A percentile compares a stretch with the other conserved stretches of the same genome.
Conservation (phyloP, 2,888 invertebrate genomes). For the Dichetophora obliterata region DNA sequence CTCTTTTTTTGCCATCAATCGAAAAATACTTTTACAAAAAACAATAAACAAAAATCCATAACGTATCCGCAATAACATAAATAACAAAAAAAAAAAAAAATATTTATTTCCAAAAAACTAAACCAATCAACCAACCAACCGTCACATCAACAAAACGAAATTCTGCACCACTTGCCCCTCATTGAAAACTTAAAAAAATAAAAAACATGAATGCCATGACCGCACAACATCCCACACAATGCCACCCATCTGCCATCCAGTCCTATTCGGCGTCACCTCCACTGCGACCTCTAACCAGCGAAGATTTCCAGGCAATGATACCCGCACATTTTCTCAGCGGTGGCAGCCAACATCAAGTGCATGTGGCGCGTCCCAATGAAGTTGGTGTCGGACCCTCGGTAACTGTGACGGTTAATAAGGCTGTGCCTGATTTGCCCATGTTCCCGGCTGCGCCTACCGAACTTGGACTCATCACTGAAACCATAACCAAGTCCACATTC, state of each 20-base stretch:
- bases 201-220: conserved; percentile 9
- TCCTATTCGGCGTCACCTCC: conserved; percentile 53
- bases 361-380: conserved; percentile 69
- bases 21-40: conserved; percentile 49
- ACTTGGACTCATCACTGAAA: conserved; percentile 91
- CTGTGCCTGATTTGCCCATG: conserved; percentile 77
- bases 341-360: conserved; percentile 78
- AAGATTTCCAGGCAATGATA: conserved; percentile 96
- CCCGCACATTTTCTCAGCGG: conserved; percentile 90
- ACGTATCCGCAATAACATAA: conserved; percentile 46
- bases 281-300: conserved; percentile 90
- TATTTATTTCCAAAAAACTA: neutral
- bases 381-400: conserved; percentile 72
- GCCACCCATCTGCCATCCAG: conserved; percentile 26
- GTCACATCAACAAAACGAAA: neutral
- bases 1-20: conserved; percentile 52
- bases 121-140: conserved; percentile 6
- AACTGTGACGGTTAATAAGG: conserved; percentile 88
- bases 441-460: conserved; percentile 87
- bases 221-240: conserved; percentile 32
- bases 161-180: conserved; percentile 18
- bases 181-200: conserved; percentile 32
- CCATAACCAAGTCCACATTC: conserved; percentile 95
- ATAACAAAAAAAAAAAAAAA: conserved; percentile 50
- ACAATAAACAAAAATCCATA: conserved; percentile 44